Evolutionary conservation across 1,140 invertebrate species (phyloP).

Genomic region (Wiebesia pumilae): DNA sequence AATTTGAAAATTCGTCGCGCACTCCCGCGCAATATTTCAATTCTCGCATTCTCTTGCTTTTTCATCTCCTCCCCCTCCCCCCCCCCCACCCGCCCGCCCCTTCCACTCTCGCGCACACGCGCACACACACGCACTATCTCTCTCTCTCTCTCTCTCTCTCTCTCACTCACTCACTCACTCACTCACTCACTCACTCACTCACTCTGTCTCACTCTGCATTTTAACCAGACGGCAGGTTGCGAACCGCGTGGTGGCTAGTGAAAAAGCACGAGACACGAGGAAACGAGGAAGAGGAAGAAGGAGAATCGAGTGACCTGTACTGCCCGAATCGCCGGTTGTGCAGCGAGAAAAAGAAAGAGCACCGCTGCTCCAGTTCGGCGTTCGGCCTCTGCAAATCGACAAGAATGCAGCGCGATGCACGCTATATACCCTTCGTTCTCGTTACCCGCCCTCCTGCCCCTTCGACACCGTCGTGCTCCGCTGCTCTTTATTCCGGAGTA

Average conservation of each 20-base stretch:
- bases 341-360: background rate
- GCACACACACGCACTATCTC: too few relatives aligned
- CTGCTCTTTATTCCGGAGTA: background rate
- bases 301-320: background rate
- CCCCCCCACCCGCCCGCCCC: background rate
- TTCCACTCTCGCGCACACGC: background rate
- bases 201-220: too few relatives aligned
- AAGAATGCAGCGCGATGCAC: slow-evolving; percentile 26
- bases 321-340: background rate
- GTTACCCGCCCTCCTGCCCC: background rate
- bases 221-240: background rate
- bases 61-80: too few relatives aligned
- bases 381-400: slow-evolving; percentile 32
- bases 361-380: slow-evolving; percentile 34
- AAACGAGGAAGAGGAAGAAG: background rate
- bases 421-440: background rate
- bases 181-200: too few relatives aligned
- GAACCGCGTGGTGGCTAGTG: background rate
- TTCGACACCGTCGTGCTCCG: background rate
- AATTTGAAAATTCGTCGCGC: slow-evolving; percentile 9
- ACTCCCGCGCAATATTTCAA: slow-evolving; percentile 29
- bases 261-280: background rate
- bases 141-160: too few relatives aligned
- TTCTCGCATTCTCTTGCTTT: background rate
- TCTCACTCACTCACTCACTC: too few relatives aligned